Percentiles rank a stretch among this genome's conserved stretches.
Evolutionary conservation across 2,888 invertebrate species (phyloP).

Genomic region (Uloborus plumipes): DNA sequence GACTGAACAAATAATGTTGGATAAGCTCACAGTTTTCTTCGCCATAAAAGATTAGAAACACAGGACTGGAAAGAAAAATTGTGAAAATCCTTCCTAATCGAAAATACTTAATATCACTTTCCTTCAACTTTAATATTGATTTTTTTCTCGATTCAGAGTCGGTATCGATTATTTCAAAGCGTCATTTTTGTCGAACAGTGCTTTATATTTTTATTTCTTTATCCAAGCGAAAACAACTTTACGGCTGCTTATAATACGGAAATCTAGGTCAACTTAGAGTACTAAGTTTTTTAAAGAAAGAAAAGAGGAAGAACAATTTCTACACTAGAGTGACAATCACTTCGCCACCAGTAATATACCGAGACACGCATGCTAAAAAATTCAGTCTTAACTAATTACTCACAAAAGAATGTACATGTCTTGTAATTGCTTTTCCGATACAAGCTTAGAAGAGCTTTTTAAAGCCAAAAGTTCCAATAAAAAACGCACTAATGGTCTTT

Average conservation of each 20-base stretch:
- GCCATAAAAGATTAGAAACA: constrained; percentile 46
- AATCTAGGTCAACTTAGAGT: too few relatives aligned
- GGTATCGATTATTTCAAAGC: constrained; percentile 2
- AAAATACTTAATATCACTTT: constrained; percentile 45
- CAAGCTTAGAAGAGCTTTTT: background rate
- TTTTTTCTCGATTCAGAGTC: background rate
- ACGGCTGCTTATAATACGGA: too few relatives aligned
- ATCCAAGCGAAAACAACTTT: too few relatives aligned
- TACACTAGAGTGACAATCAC: constrained; percentile 4
- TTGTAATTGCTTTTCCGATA: constrained; percentile 49
- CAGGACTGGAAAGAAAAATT: background rate
- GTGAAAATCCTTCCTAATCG: constrained; percentile 45
- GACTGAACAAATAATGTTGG: constrained; percentile 51
- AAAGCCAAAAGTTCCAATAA: too few relatives aligned
- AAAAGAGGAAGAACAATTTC: background rate
- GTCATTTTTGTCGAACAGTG: background rate
- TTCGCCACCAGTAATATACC: background rate
- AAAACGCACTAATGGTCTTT: too few relatives aligned
- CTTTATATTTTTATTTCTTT: background rate
- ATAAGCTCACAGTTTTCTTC: constrained; percentile 38
- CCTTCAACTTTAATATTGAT: constrained; percentile 1
- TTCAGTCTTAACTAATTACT: constrained; percentile 21
- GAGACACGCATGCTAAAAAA: background rate
- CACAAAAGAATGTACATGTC: constrained; percentile 7
- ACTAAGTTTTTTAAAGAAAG: background rate